Conservation (phyloP, 1,140 invertebrate species). For the Saccostrea echinata region DNA sequence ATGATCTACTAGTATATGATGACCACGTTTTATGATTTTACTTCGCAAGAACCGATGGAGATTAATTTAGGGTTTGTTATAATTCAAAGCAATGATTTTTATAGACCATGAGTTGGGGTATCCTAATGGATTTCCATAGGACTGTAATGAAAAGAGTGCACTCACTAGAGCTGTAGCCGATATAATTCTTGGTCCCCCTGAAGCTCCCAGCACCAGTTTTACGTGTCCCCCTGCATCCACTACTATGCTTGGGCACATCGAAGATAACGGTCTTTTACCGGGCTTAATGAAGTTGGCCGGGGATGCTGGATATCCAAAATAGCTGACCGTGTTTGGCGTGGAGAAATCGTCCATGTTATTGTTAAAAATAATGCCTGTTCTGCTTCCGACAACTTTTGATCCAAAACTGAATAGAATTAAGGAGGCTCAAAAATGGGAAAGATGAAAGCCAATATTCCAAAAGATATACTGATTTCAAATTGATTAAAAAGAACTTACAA, state of each 20-base stretch:
- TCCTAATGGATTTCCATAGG: no score
- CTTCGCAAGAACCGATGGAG: no score
- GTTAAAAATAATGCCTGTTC: constrained; percentile 96
- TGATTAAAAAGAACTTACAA: constrained; percentile 48
- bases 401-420: constrained; percentile 78
- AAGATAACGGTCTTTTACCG: constrained; percentile 93
- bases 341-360: constrained; percentile 98
- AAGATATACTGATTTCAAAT: not conserved
- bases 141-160: not conserved
- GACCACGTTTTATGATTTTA: no score
- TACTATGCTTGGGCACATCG: constrained; percentile 93
- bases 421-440: no score
- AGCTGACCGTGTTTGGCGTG: constrained; percentile 87
- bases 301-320: constrained; percentile 84
- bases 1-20: no score
- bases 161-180: constrained; percentile 89
- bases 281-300: constrained; percentile 88
- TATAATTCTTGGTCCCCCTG: constrained; percentile 95
- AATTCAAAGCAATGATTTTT: no score
- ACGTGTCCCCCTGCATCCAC: constrained; percentile 85
- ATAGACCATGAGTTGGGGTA: no score
- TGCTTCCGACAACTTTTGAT: constrained; percentile 80
- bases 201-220: constrained; percentile 90
- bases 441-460: not conserved
- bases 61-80: no score